These are phyloP conservation scores for Rhagologus leucostigma DNA, from an alignment of 2,113 vertebrate genomes.

Conservation along the genomic window DNA sequence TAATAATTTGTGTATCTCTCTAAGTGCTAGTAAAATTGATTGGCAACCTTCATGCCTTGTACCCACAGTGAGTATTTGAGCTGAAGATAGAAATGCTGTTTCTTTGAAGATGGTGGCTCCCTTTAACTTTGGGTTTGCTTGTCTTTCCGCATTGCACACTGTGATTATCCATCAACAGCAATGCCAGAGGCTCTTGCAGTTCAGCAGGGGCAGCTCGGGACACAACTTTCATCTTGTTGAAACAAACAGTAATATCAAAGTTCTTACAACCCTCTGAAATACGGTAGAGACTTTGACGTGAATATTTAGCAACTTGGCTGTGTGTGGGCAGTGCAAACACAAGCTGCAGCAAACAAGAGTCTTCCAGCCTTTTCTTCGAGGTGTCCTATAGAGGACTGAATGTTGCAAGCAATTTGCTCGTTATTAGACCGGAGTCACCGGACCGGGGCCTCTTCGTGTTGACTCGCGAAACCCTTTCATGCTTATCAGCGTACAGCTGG, in stretches of 20 bases:
- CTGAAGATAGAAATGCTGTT: not conserved
- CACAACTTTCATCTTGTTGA: not conserved
- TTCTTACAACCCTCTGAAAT: not conserved
- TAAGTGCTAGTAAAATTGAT: not conserved
- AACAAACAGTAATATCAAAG: not conserved
- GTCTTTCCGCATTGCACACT: not conserved
- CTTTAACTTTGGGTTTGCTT: not conserved
- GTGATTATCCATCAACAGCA: not conserved
- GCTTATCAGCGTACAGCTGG: conserved; percentile 59
- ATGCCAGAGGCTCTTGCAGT: not conserved
- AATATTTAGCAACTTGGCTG: not conserved
- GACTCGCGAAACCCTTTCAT: conserved; percentile 36
- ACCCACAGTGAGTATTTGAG: not conserved
- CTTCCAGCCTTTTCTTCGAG: not conserved
- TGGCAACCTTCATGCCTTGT: not conserved
- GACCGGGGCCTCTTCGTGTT: conserved; percentile 19
- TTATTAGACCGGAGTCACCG: not conserved
- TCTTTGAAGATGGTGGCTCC: not conserved
- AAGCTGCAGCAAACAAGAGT: not conserved
- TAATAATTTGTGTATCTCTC: not conserved
- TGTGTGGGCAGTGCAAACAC: conserved; percentile 8
- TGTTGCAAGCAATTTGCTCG: not conserved
- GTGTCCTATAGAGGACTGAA: not conserved
- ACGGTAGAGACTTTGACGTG: not conserved
- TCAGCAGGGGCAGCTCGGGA: not conserved